These are phyloP conservation scores for Gymnocypris eckloni DNA, from an alignment of 2,797 vertebrate genomes.

Conservation along the genomic window DNA sequence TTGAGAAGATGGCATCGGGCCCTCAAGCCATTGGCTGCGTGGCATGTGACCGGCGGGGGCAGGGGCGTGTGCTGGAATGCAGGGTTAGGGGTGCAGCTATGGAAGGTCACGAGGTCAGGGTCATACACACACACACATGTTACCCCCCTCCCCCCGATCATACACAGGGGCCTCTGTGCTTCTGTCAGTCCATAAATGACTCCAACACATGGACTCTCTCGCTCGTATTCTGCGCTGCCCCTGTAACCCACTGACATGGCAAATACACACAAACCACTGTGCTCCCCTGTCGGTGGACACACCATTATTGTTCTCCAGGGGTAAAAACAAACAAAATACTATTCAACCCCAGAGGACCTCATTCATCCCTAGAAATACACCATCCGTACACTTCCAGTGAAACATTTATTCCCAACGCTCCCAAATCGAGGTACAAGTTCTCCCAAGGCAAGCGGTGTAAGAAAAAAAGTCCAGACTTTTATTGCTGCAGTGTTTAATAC, in stretches of 20 bases:
- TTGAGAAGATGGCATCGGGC: conserved; percentile 17
- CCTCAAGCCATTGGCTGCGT: conserved; percentile 25
- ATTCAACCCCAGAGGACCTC: conserved; percentile 53
- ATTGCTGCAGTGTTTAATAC: not conserved
- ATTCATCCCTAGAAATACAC: conserved; percentile 49
- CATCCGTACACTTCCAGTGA: conserved; percentile 28
- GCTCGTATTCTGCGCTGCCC: conserved; percentile 31
- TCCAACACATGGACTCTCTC: conserved; percentile 51
- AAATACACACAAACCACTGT: conserved; percentile 52
- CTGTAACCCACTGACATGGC: conserved; percentile 49
- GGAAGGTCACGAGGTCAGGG: conserved; percentile 58
- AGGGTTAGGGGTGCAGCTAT: conserved; percentile 54
- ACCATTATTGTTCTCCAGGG: conserved; percentile 61
- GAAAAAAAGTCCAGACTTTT: not conserved
- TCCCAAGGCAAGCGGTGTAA: conserved; percentile 45
- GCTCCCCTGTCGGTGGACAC: conserved; percentile 47
- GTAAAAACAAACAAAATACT: conserved; percentile 60
- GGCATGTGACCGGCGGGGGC: conserved; percentile 46
- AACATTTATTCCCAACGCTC: conserved; percentile 19
- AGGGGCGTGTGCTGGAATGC: conserved; percentile 56
- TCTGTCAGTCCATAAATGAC: conserved; percentile 59
- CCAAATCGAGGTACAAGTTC: conserved; percentile 17
- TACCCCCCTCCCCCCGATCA: conserved; percentile 19
- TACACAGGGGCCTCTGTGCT: conserved; percentile 57
- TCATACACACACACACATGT: conserved; percentile 43